These are phyloP conservation scores for Ganaspis sp. DNA, from an alignment of 1,140 invertebrate genomes.

Conservation along the genomic window DNA sequence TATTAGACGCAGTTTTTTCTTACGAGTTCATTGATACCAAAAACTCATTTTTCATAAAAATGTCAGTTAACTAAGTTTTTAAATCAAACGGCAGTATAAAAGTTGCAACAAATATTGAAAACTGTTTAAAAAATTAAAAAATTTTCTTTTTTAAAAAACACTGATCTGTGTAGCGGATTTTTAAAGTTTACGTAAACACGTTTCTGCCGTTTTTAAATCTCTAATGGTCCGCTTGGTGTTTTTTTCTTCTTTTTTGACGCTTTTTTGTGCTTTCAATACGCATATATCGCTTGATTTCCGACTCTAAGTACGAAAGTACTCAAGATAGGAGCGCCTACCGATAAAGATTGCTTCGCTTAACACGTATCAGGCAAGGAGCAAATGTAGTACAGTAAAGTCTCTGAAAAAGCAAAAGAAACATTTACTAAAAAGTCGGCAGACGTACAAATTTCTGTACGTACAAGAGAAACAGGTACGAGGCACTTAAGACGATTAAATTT, in stretches of 20 bases:
- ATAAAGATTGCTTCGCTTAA: slow-evolving; percentile 20
- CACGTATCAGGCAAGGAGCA: slow-evolving; percentile 13
- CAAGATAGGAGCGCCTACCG: slow-evolving; percentile 17
- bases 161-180: background rate
- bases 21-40: too few relatives aligned
- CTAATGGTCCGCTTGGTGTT: background rate
- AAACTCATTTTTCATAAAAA: too few relatives aligned
- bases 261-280: background rate
- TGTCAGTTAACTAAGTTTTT: too few relatives aligned
- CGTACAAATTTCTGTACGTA: background rate
- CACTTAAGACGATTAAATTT: slow-evolving; percentile 22
- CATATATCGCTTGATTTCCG: slow-evolving; percentile 20
- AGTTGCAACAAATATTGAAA: too few relatives aligned
- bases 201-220: background rate
- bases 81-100: too few relatives aligned
- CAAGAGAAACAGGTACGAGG: background rate
- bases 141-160: too few relatives aligned
- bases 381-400: slow-evolving; percentile 4
- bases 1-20: too few relatives aligned
- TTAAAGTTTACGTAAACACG: background rate
- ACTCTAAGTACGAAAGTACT: slow-evolving; percentile 3
- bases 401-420: slow-evolving; percentile 7
- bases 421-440: slow-evolving; percentile 17
- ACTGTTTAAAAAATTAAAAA: background rate
- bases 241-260: background rate